These are phyloP conservation scores for Hypomecis atomaria DNA, from an alignment of 2,888 invertebrate genomes.

Conservation along the genomic window DNA sequence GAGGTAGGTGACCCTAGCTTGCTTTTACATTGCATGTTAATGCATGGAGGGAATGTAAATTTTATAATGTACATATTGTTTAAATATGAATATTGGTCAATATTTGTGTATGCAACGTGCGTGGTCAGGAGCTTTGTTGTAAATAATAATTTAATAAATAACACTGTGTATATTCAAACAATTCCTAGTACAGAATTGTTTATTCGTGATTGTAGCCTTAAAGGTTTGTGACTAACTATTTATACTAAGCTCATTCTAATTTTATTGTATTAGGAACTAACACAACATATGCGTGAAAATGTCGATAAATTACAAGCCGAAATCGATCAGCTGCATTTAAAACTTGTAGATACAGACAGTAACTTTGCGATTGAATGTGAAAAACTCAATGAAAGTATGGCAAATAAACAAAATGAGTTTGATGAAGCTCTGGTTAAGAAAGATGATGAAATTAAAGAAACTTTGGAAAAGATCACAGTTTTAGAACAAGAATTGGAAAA, in stretches of 20 bases:
- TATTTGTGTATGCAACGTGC: conserved; percentile 13
- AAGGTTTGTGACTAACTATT: conserved; percentile 26
- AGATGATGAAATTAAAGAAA: conserved; percentile 60
- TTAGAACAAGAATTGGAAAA: conserved; percentile 54
- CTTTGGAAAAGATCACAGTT: conserved; percentile 51
- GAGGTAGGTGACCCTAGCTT: conserved; percentile 63
- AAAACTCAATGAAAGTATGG: conserved; percentile 56
- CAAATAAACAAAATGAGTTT: conserved; percentile 53
- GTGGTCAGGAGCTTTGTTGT: conserved; percentile 15
- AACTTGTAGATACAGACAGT: conserved; percentile 56
- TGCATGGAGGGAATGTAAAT: conserved; percentile 11
- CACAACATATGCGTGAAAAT: conserved; percentile 48
- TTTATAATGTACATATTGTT: not conserved
- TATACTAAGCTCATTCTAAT: conserved; percentile 38
- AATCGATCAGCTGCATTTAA: conserved; percentile 59
- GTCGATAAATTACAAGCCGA: conserved; percentile 62
- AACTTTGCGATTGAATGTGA: conserved; percentile 51
- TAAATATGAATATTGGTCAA: not conserved
- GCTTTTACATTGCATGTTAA: conserved; percentile 4
- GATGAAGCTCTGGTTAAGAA: conserved; percentile 55
- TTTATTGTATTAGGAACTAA: conserved; percentile 65
- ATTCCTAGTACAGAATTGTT: not conserved
- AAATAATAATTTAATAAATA: conserved; percentile 4
- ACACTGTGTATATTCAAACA: not conserved
- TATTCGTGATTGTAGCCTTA: conserved; percentile 1